Evolutionary conservation across 2,797 vertebrate genomes (phyloP), one percentile per base, ranked within the genome.

Genomic region (Phylloscopus collybita): DNA sequence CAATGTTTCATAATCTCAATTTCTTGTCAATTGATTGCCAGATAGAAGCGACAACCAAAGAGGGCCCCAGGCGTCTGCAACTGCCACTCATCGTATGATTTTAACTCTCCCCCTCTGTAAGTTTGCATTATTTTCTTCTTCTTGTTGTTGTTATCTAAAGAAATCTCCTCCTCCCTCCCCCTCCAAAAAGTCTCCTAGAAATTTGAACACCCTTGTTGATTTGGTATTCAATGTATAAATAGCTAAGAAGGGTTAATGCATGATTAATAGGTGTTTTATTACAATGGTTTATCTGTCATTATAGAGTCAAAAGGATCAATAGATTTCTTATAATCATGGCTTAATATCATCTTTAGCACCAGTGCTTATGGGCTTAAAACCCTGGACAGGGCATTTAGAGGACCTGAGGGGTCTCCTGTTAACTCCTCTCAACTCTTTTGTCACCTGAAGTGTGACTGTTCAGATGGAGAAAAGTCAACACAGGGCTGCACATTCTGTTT

Each of bases 21-120:
- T 97, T 97, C 97, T 97, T 97, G 97, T 97, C 96, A 93, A 97
- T 97, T 97, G 95, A 97, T 97, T 97, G 97, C 97, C 97, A 97
- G 97, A 97, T 97, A 97, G 96, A 97, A 97, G 97, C 96, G 93
- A 97, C 97, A 97, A 93, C 96, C 97, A 97, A 97, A 96, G 97
- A 97, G 97, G 96, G 96, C 95, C 96, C 86, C 97, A 96, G 90
- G 96, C 95, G 84, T 97, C 97, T 96, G 95, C 96, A 88, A 96
- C 95, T 94, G 92, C 97, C 97, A 96, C 96, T 97, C 97, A 97
- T 95, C 97, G 96, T 96, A 97, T 97, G 97, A 92, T 97, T 90
- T 97, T 97, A 97, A 97, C 96, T 91, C 96, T 97, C 84, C 97
- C 96, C 95, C 96, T 97, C 96, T 97, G 97, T 97, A 97, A 97